Evolutionary conservation across 2,888 invertebrate genomes (phyloP).

Genomic region (Pogonocherus hispidulus): DNA sequence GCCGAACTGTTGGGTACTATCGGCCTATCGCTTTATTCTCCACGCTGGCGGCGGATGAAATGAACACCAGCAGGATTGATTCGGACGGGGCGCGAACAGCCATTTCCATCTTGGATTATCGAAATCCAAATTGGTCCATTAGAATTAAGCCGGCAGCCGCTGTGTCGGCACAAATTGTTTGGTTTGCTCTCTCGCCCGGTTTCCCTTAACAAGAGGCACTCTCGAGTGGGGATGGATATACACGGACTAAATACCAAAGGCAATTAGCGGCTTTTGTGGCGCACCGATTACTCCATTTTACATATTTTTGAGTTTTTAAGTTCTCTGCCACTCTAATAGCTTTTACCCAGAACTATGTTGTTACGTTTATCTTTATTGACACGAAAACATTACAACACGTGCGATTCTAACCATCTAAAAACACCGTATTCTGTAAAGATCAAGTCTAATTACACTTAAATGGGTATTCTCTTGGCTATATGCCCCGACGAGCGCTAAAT

Average conservation of each 20-base stretch:
- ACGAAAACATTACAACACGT: no score
- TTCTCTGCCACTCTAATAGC: no score
- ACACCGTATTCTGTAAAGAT: no score
- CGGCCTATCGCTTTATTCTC: neutral
- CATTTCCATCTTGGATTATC: slow-evolving; percentile 1
- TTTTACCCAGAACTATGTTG: no score
- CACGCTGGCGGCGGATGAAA: neutral
- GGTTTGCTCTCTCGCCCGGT: slow-evolving; percentile 4
- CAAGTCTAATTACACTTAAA: no score
- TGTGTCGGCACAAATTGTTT: neutral
- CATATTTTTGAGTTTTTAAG: neutral
- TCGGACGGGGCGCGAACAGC: slow-evolving; percentile 1
- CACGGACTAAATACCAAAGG: neutral
- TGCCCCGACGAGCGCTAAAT: no score
- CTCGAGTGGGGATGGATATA: neutral
- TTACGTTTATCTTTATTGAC: no score
- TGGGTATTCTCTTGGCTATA: no score
- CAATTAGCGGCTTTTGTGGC: neutral
- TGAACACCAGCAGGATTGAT: no score
- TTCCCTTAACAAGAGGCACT: neutral
- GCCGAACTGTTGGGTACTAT: no score
- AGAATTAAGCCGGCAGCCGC: slow-evolving; percentile 20
- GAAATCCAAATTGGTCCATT: slow-evolving; percentile 21
- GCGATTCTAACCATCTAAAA: no score
- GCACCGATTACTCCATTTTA: neutral